Base-by-base conservation (phyloP, 2,113 vertebrate genomes). In the Laticauda colubrina region DNA sequence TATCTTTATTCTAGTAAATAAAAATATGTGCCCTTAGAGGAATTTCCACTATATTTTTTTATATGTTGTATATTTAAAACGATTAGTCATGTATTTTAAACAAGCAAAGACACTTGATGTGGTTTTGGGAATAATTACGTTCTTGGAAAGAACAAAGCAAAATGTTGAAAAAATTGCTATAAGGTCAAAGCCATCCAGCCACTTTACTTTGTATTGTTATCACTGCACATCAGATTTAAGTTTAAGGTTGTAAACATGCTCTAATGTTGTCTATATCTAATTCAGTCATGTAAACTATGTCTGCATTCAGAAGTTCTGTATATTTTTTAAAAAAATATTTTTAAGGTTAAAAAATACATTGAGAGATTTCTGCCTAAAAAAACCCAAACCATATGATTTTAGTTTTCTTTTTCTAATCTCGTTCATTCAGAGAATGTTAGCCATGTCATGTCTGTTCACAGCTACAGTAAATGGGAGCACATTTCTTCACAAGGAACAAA, bases 251-350 rank as follows among this genome's bases (percentile, higher is more conserved):
- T 91, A 93, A 96, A 95, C 1, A 48, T 94, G 90, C 94, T 96
- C 91, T 95, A 56, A 94, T 23, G 81, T 43, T 24, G 94, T 26
- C 51, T 96, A 86, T 0, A 1, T 95, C 75, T 90, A 53, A 96
- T 94, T 96, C 95, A 95, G 95, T 94, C 95, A 95, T 96, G 95
- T 94, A 94, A 56, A 85, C 97, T 69, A 86, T 0, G 24, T 89
- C 90, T 95, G 94, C 94, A 87, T 45, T 88, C 59, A 96, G 89
- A 96, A 96, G 95, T 92, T 85, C 94, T 94, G 89, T 97, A 95
- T 95, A 94, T 93, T 96, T 97, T 94, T 96, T 87, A 96, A 95
- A 95, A 96, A 96, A 96, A 96, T 92, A 97, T 97, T 97, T 97
- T 89, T 95, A 94, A 96, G 93, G 94, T 95, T 94, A 93, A 89